phyloP scores from a whole-genome alignment of 2,888 invertebrate species.

The Nephrotoma guestfalica region DNA sequence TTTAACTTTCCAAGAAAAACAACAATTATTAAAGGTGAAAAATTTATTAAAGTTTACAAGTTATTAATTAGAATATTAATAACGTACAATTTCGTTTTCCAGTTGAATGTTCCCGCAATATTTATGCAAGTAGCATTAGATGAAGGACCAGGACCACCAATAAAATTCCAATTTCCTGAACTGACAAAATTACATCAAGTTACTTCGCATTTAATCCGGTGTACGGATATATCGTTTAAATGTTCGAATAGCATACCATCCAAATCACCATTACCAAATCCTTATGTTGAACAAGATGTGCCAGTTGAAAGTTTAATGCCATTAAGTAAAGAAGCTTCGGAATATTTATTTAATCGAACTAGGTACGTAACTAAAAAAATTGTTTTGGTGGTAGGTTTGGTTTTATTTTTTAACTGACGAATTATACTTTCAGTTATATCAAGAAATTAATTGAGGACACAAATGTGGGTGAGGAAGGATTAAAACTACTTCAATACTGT shows the following conservation, averaged over 20 bases:
- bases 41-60: background rate
- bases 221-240: conserved; percentile 71
- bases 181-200: conserved; percentile 86
- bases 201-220: conserved; percentile 78
- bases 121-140: conserved; percentile 87
- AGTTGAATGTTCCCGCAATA: conserved; percentile 79
- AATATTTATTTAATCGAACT: conserved; percentile 67
- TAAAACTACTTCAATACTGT: conserved; percentile 80
- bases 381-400: background rate
- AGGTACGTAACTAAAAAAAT: conserved; percentile 38
- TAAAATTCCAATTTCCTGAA: conserved; percentile 93
- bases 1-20: conserved; percentile 59
- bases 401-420: background rate
- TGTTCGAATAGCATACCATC: conserved; percentile 41
- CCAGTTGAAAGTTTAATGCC: conserved; percentile 41
- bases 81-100: conserved; percentile 11
- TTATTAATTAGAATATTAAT: background rate
- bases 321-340: conserved; percentile 58
- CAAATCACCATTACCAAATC: conserved; percentile 51
- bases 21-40: conserved; percentile 57
- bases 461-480: conserved; percentile 79
- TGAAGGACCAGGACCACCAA: conserved; percentile 81
- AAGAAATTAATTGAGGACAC: conserved; percentile 93
- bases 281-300: conserved; percentile 53
- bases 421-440: conserved; percentile 48